Evolutionary conservation across 2,888 invertebrate genomes (phyloP), one percentile per base, ranked within the genome.

Genomic region (Stenolophus ochropezus): DNA sequence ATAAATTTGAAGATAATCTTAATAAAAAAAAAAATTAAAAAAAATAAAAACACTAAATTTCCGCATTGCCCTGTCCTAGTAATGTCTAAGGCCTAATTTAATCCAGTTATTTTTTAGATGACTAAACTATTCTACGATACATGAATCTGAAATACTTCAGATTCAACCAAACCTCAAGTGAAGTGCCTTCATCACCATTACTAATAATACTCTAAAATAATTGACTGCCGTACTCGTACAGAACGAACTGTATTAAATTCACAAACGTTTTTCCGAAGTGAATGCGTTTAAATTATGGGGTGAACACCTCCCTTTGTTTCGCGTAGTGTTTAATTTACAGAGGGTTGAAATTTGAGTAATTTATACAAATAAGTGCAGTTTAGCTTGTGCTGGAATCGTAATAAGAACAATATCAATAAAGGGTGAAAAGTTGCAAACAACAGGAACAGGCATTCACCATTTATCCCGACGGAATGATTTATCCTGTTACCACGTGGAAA

Each of bases 381-480:
- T 69, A 69, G 27, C 14, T 14, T 8, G 33, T 16, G 42, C 0
- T 42, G 33, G 65, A 69, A 33, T 69, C 6, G 65, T 8, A 69
- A 69, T 78, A 78, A 78, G 58, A 78, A 49, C 61, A 65, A 78
- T 78, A 76, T 56, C 56, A 56, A 78, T 58, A 78, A 78, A 47
- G 65, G 65, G 47, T 65, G 78, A 49, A 61, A 78, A 78, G 78
- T 78, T 78, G 65, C 23, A 42, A 77, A 58, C 65, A 65, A 78
- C 78, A 69, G 33, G 27, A 33, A 69, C 65, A 27, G 33, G 65
- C 65, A 69, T 69, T 69, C 33, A 69, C 65, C 65, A 79, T 79
- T 79, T 65, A 79, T 71, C 65, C 51, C 27, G 71, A 23, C 14
- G 69, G 79, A 79, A 79, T 79, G 79, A 79, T 79, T 79, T 79